Evolutionary conservation across 2,113 vertebrate species (phyloP).

Genomic region (Neopipo cinnamomea): DNA sequence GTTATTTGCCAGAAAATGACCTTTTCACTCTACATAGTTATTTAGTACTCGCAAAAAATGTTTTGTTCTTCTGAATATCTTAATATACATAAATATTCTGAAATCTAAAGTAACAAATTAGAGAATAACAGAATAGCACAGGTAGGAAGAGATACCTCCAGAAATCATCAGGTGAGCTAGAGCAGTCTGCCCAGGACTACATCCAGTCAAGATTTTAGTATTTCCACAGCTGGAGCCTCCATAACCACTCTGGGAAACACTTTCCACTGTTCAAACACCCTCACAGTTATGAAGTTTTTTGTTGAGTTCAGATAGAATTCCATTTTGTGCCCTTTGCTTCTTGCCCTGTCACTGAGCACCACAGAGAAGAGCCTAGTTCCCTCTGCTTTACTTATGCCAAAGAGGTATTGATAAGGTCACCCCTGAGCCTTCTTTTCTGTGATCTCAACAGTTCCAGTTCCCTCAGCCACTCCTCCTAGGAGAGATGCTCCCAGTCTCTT

Average conservation of each 20-base stretch:
- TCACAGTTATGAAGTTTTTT: neutral
- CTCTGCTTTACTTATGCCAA: neutral
- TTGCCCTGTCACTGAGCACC: neutral
- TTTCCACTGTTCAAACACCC: neutral
- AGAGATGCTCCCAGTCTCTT: neutral
- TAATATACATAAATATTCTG: neutral
- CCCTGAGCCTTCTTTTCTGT: neutral
- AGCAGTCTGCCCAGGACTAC: neutral
- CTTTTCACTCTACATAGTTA: neutral
- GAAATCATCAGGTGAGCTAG: neutral
- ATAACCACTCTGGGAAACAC: neutral
- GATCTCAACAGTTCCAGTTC: neutral
- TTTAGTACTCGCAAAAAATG: neutral
- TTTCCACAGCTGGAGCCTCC: neutral
- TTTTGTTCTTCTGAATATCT: neutral
- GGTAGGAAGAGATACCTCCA: neutral
- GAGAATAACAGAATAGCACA: accelerated
- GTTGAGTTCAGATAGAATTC: neutral
- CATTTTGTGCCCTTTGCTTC: neutral
- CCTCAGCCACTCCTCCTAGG: neutral
- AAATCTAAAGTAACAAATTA: neutral
- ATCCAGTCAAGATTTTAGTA: neutral
- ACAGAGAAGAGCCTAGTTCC: neutral
- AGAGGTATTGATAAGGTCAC: neutral
- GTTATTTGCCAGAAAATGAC: neutral